Evolutionary conservation across 1,140 invertebrate species (phyloP), one percentile per base, ranked within the genome.

Genomic region (Drosophila nigrodunni): DNA sequence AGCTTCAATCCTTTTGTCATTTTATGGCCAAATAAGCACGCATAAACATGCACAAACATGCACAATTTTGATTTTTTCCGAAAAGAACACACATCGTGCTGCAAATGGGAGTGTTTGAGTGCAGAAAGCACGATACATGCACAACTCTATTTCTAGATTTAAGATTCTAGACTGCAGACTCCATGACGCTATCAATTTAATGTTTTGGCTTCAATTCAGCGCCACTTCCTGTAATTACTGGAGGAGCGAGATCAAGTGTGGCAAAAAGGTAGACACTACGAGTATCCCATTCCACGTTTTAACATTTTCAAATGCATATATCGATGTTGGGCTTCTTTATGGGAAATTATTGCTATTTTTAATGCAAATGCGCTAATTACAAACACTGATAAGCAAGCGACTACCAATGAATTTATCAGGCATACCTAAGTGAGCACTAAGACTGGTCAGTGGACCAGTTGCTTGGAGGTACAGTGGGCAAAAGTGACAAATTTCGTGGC

Each of bases 351-450:
- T 89, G 85, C 85, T 89, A 89, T 89, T 89, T 89, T 89, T 89
- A 89, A 89, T 89, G 85, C 85, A 89, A 89, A 89, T 89, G 80
- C 85, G 85, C 85, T 89, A 89, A 89, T 89, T 89, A 89, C 85
- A 89, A 88, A 89, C 85, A 89, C 85, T 89, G 85, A 89, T 89
- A 89, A 89, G 80, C 44, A n/a, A 43, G 49, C 73, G 49, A 58
- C 67, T 66, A 37, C 44, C 67, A 57, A 60, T 73, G 81, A 77
- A 83, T 83, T 80, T 77, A 83, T 83, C 82, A 74, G 76, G 68
- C 76, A 87, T 87, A 77, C 82, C 82, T 74, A 52, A 80, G 46
- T 35, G 46, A 25, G 47, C 64, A 73, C 18, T 9, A 5, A 50
- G 64, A 49, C 54, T n/a, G 49, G 49, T 8, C 43, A n/a, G 7